Evolutionary conservation across 2,113 vertebrate genomes (phyloP).

Genomic region (Macaca nemestrina): DNA sequence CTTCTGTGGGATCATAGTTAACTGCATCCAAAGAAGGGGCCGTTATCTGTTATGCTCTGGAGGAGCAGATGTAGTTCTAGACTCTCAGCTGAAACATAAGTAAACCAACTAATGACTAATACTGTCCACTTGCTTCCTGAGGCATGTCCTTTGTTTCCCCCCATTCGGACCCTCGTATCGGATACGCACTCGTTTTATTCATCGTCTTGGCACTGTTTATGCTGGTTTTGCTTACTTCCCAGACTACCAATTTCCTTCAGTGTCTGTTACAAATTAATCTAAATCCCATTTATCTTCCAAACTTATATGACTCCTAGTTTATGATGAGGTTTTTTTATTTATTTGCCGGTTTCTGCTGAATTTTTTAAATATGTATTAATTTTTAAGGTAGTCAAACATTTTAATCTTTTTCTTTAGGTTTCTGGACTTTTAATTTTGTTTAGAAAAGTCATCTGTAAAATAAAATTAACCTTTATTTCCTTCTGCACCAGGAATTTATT

Average conservation of each 20-base stretch:
- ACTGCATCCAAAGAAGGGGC: background rate
- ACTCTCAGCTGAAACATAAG: background rate
- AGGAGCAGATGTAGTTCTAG: background rate
- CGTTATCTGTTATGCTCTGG: background rate
- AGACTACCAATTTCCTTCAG: background rate
- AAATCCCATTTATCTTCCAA: background rate
- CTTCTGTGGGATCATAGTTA: background rate
- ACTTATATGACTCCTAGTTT: background rate
- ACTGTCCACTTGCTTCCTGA: background rate
- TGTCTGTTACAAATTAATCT: background rate
- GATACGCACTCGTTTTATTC: background rate
- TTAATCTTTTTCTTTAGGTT: background rate
- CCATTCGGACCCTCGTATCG: background rate
- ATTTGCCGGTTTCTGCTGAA: background rate
- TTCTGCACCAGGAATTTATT: background rate
- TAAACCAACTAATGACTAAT: background rate
- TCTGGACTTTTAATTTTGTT: background rate
- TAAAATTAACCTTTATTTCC: constrained; percentile 2
- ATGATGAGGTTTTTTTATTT: background rate
- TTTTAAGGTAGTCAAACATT: background rate
- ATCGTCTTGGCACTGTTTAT: background rate
- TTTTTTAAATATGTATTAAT: background rate
- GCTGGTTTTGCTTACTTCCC: background rate
- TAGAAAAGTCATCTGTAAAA: background rate
- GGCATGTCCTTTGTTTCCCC: background rate